Evolutionary conservation across 2,888 invertebrate genomes (phyloP).

Genomic region (Tenthredo amoena): DNA sequence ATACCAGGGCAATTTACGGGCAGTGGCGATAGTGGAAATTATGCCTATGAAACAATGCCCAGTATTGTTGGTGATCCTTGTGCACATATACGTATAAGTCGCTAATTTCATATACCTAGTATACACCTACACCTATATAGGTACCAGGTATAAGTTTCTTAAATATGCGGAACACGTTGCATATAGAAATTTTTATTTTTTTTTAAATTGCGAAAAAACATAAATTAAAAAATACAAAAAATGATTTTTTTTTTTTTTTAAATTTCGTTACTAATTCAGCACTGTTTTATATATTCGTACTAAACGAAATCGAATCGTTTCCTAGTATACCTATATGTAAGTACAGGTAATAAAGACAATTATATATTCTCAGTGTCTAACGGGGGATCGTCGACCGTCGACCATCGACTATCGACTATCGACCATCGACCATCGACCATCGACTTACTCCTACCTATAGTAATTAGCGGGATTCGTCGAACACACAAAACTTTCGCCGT

Average conservation of each 20-base stretch:
- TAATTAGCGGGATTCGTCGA: slow-evolving; percentile 1
- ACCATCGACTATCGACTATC: neutral
- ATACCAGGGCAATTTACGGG: neutral
- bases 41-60: neutral
- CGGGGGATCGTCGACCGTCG: neutral
- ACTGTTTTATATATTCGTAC: neutral
- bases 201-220: too few relatives aligned
- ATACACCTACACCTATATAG: too few relatives aligned
- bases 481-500: neutral
- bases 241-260: too few relatives aligned
- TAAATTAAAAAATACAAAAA: too few relatives aligned
- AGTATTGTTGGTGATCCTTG: neutral
- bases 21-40: slow-evolving; percentile 1
- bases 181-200: too few relatives aligned
- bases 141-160: too few relatives aligned
- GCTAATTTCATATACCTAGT: too few relatives aligned
- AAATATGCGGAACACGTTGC: too few relatives aligned
- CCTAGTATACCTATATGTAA: neutral
- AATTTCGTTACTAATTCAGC: too few relatives aligned
- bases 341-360: neutral
- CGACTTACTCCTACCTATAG: neutral
- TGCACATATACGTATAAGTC: neutral
- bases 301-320: neutral
- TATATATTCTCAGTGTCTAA: neutral
- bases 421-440: neutral